These are phyloP conservation scores for Timandra comae DNA, from an alignment of 2,888 invertebrate species.

Conservation along the genomic window DNA sequence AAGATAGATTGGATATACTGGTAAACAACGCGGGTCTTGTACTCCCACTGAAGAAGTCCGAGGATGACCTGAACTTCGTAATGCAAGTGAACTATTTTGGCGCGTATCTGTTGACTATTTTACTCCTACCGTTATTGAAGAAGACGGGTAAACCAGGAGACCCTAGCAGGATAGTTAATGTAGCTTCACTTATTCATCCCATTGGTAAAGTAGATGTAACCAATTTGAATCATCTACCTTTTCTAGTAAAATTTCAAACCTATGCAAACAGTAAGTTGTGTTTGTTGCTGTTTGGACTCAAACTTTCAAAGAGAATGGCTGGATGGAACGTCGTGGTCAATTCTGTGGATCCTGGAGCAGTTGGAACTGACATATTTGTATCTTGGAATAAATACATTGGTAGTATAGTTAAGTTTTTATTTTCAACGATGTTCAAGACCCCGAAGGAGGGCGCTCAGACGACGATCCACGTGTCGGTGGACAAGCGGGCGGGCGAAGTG, in stretches of 20 bases:
- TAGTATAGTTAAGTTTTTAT: conserved; percentile 65
- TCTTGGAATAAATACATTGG: conserved; percentile 52
- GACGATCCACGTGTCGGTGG: conserved; percentile 80
- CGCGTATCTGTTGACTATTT: conserved; percentile 90
- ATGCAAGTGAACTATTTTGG: conserved; percentile 96
- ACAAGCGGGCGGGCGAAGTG: conserved; percentile 79
- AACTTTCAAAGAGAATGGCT: conserved; percentile 79
- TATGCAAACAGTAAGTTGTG: conserved; percentile 82
- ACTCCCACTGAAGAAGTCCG: conserved; percentile 64
- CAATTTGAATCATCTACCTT: conserved; percentile 76
- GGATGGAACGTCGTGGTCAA: conserved; percentile 83
- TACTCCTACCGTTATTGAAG: conserved; percentile 86
- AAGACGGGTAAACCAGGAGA: conserved; percentile 62
- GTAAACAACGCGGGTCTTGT: conserved; percentile 92
- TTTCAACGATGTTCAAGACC: conserved; percentile 78
- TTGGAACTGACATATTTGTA: conserved; percentile 83
- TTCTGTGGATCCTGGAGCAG: conserved; percentile 88
- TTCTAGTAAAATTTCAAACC: conserved; percentile 20
- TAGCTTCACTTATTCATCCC: conserved; percentile 83
- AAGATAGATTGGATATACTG: conserved; percentile 84
- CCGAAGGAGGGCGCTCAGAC: conserved; percentile 86
- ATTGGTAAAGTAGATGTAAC: conserved; percentile 79
- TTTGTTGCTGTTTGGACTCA: conserved; percentile 81
- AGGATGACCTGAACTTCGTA: conserved; percentile 87
- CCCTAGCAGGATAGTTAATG: conserved; percentile 83